Base-by-base conservation (phyloP, 1,140 invertebrate genomes). In the Hesperophylax magnus region DNA sequence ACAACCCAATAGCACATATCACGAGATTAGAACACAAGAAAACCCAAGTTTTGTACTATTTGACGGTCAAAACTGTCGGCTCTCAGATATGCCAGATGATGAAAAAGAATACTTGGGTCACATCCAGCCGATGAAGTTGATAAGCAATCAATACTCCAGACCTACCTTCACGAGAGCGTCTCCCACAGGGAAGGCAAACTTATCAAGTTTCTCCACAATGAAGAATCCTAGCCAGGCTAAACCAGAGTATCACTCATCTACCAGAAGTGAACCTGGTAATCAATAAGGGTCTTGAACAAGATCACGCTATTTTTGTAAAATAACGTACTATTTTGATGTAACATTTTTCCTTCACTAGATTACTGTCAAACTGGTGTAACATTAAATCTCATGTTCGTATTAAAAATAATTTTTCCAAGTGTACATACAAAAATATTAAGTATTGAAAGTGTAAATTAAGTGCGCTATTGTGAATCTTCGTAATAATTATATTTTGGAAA, bases 231-330 rank as follows among this genome's bases (percentile, higher is more conserved):
- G 34, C 9, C 78, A 83, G 17, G 84, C 84, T 31, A 86, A 87
- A 79, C 85, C 87, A 60, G 86, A 88, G 18, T 89, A 89, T 83
- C 88, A 88, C 82, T 85, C 88, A 3, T 88, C 88, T 8, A 88
- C 87, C 3, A 84, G 86, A 79, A 89, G 88, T 72, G 88, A 89
- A 83, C 88, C 88, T 3, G 86, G 86, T 8, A 79, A 81, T 67
- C 82, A 79, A 27, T 83, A 67, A 81, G 8, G 39, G 39, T 67
- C 61, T 67, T 34, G 17, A 58, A 20, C n/a, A 58, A 58, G 5
- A n/a, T 8, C 17, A 61, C 60, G 22, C 18, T 77, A 27, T 61
- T 77, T 61, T 34, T 24, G 54, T 60, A 56, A 77, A 77, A 60
- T 56, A 58, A 14, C 58, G 18, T 60, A 34, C 20, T 61, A 77